phyloP scores from a whole-genome alignment of 2,113 vertebrate genomes.

The Mobula birostris region DNA sequence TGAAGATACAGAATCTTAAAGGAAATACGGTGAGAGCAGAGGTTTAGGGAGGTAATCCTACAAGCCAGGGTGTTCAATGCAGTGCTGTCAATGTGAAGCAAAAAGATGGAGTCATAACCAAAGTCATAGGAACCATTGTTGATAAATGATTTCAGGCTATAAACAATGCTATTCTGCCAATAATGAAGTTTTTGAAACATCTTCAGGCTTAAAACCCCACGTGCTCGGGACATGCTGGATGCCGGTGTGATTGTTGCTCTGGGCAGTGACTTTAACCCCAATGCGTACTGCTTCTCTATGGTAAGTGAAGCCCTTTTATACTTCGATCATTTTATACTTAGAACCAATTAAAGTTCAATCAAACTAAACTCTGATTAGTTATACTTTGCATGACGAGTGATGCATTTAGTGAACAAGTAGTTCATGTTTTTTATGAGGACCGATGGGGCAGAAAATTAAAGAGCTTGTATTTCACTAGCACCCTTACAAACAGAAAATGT shows the following conservation, averaged over 20 bases:
- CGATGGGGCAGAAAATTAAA: not conserved
- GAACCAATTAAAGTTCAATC: no score
- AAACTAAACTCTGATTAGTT: no score
- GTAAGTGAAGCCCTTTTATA: conserved; percentile 56
- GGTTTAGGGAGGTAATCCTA: not conserved
- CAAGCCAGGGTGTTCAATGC: no score
- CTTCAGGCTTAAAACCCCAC: conserved; percentile 77
- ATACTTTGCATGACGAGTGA: not conserved
- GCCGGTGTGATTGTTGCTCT: conserved; percentile 86
- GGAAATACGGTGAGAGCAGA: not conserved
- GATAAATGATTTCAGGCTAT: not conserved
- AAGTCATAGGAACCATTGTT: not conserved
- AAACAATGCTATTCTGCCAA: not conserved
- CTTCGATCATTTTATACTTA: not conserved
- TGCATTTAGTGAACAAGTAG: not conserved
- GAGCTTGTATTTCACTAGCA: not conserved
- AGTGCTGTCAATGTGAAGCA: not conserved
- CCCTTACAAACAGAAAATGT: no score
- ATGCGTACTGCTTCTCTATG: conserved; percentile 95
- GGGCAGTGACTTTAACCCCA: conserved; percentile 97
- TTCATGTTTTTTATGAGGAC: conserved; percentile 35
- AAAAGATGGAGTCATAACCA: not conserved
- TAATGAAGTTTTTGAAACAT: not conserved
- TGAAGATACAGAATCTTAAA: not conserved
- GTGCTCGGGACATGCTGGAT: conserved; percentile 84